Conservation (phyloP, 2,113 vertebrate genomes). For the Canis aureus region DNA sequence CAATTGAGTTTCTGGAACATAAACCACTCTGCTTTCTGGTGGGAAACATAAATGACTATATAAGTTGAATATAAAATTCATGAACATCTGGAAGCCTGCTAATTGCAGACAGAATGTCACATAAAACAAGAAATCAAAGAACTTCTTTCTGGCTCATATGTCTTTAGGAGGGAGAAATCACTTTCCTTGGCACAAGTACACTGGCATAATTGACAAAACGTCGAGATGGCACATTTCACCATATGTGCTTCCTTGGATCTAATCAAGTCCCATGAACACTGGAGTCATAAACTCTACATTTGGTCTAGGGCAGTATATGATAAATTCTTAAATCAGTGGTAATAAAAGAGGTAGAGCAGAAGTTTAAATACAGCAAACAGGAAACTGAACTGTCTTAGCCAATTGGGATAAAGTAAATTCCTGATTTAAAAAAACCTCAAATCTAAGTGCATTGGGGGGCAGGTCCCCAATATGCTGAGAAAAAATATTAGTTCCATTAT, state of each 20-base stretch:
- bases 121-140: constrained; percentile 83
- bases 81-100: constrained; percentile 84
- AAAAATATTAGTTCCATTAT: background rate
- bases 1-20: constrained; percentile 75
- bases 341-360: constrained; percentile 68
- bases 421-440: background rate
- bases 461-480: background rate
- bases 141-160: constrained; percentile 77
- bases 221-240: constrained; percentile 77
- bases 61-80: constrained; percentile 83
- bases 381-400: constrained; percentile 14
- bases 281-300: constrained; percentile 77
- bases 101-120: constrained; percentile 86
- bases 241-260: constrained; percentile 80
- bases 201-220: constrained; percentile 83
- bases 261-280: constrained; percentile 61
- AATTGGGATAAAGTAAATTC: constrained; percentile 12
- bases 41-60: constrained; percentile 78
- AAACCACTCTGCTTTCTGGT: constrained; percentile 77
- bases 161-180: constrained; percentile 82
- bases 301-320: constrained; percentile 60
- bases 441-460: background rate
- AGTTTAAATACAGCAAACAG: constrained; percentile 78
- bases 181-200: constrained; percentile 81
- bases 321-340: constrained; percentile 65